Base-by-base conservation (phyloP, 2,888 invertebrate genomes). In the Aleiodes alternator region DNA sequence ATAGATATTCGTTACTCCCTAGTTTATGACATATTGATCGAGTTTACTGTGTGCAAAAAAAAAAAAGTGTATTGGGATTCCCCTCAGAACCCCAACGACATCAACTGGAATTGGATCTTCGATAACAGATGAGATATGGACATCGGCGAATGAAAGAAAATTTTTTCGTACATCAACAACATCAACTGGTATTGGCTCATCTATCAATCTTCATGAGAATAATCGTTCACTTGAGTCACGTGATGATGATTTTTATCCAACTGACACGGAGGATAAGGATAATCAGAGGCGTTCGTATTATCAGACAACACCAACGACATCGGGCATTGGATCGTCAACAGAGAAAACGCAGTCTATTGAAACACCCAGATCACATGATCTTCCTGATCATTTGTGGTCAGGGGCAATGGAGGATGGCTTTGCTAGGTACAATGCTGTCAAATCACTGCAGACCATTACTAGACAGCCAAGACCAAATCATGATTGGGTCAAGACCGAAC, bases 81-180 rank as follows among this genome's bases (percentile, higher is more conserved):
- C 34, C 43, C 73, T 14, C 76, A 84, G 86, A 83, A 86, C 85
- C 8, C 85, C 84, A 12, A 84, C 86, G 23, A 85, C 85, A 14
- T 84, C 85, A 5, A 83, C 85, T 38, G 86, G 85, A 11, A 85
- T 84, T 76, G 86, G 81, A 69, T 84, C 85, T 11, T 85, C 86
- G 75, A 82, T 84, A 75, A 83, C 82, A 48, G 87, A 86, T 77
- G 87, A 87, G 74, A 87, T 87, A 80, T 87, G 87, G 87, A 87
- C 87, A 64, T 82, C 84, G 71, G 82, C 84, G 66, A 84, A 79
- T 80, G 86, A 86, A 55, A 81, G 84, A 50, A 84, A 85, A 71
- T 86, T 84, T 80, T 84, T 83, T 71, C 85, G 86, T 23, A 84
- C 86, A 0, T 86, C 87, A 72, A 87, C 86, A 34, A 83, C 86